Evolutionary conservation across 1,140 invertebrate species (phyloP).

Genomic region (Bradysia coprophila): DNA sequence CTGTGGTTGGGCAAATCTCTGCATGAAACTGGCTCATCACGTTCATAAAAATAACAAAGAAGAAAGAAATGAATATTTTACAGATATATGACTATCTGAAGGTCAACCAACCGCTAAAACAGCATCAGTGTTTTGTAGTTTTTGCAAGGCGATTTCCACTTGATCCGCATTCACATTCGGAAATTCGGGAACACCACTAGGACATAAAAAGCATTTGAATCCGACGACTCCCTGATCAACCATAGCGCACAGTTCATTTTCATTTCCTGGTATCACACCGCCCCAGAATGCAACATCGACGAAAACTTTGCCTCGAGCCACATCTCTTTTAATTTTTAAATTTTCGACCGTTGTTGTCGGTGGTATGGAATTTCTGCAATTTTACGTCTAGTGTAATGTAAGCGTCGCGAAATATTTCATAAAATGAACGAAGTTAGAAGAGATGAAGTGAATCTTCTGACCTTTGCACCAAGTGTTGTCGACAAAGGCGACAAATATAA

Average conservation of each 20-base stretch:
- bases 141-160: slow-evolving; percentile 30
- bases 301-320: slow-evolving; percentile 36
- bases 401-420: too few relatives aligned
- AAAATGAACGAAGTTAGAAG: too few relatives aligned
- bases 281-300: slow-evolving; percentile 62
- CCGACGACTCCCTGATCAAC: slow-evolving; percentile 45
- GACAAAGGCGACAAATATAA: too few relatives aligned
- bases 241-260: slow-evolving; percentile 36
- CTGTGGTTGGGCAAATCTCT: slow-evolving; percentile 20
- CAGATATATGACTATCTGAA: not conserved
- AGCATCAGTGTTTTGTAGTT: slow-evolving; percentile 31
- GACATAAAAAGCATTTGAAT: slow-evolving; percentile 53
- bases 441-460: too few relatives aligned
- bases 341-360: slow-evolving; percentile 42
- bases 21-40: slow-evolving; percentile 65
- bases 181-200: slow-evolving; percentile 43
- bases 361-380: slow-evolving; percentile 43
- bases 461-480: too few relatives aligned
- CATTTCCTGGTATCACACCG: slow-evolving; percentile 42
- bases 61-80: too few relatives aligned
- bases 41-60: too few relatives aligned
- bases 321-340: slow-evolving; percentile 34
- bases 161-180: slow-evolving; percentile 33
- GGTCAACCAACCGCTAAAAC: slow-evolving; percentile 33
- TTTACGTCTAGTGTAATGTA: too few relatives aligned